Base-by-base conservation (phyloP, 2,888 invertebrate species). In the Melanophora roralis region DNA sequence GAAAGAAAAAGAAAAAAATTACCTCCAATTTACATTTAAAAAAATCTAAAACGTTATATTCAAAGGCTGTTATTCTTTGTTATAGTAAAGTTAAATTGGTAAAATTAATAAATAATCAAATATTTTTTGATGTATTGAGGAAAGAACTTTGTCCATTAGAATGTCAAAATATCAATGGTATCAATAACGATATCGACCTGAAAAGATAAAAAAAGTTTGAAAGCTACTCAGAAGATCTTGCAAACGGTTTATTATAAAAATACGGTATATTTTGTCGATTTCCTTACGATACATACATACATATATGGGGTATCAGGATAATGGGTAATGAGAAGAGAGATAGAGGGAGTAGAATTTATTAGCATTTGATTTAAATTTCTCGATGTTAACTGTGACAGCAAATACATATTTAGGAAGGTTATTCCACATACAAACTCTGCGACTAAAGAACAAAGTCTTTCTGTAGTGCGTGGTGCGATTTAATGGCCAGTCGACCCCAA, bases 181-280 rank as follows among this genome's bases (percentile, higher is more conserved):
- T 80, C 51, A 84, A 49, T 84, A 85, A 47, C 86, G 86, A 64
- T 84, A 78, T 23, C 85, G 85, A 71, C 86, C 86, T 86, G 81
- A 7, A 85, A 86, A 74, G 27, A 62, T 32, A 73, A 57, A 49
- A 59, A 27, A 27, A 27, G 4, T 0, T 36, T 14, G 57, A 47
- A 40, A 19, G 51, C 40, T 60, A 32, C 7, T 55, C 47, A 45
- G n/a, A n/a, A n/a, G 19, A 21, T 11, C 45, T 19, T 21, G 45
- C 45, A 21, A 40, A 40, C 0, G 19, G 11, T 21, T 11, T 47
- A 16, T n/a, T n/a, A n/a, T n/a, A n/a, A 6, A 27, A 27, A 27
- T 27, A 27, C 4, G 3, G 27, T 6, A 5, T 27, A 27, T 27
- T 3, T 27, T 27, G 6, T 6, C 27, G 6, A 5, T 27, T 27